phyloP scores from a whole-genome alignment of 2,113 vertebrate genomes.

The Eretmochelys imbricata region DNA sequence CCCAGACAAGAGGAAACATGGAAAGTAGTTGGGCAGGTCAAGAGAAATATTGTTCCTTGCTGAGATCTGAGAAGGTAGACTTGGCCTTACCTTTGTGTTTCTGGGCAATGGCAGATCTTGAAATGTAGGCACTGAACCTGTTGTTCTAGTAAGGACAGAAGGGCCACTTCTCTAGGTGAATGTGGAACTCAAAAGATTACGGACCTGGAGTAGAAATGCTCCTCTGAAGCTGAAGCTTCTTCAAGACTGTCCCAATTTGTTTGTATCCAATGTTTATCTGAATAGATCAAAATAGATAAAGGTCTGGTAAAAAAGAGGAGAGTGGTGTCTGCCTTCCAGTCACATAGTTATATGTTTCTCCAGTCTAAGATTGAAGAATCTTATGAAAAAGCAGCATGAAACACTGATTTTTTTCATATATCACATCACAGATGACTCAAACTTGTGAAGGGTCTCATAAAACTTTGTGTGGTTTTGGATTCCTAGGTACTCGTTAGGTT shows the following conservation, averaged over 20 bases:
- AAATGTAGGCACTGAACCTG: constrained; percentile 13
- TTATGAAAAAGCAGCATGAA: constrained; percentile 22
- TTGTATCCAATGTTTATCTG: constrained; percentile 21
- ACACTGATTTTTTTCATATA: constrained; percentile 1
- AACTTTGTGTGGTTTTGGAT: background rate
- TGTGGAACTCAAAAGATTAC: background rate
- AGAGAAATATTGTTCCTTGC: background rate
- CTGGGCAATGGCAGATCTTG: constrained; percentile 27
- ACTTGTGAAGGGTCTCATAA: background rate
- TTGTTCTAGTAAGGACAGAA: background rate
- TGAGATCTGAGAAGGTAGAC: background rate
- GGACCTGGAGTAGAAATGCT: background rate
- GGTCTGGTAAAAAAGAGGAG: background rate
- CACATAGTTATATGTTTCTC: background rate
- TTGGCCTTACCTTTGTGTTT: constrained; percentile 62
- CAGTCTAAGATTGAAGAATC: background rate
- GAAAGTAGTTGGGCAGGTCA: background rate
- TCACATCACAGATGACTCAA: background rate
- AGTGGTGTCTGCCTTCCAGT: background rate
- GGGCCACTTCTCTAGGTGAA: constrained; percentile 31
- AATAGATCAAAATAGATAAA: constrained; percentile 2
- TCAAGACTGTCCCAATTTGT: constrained; percentile 26
- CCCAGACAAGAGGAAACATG: background rate
- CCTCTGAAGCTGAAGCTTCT: constrained; percentile 28
- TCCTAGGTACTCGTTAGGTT: background rate